Evolutionary conservation across 2,113 vertebrate species (phyloP).

Genomic region (Nothoprocta perdicaria): DNA sequence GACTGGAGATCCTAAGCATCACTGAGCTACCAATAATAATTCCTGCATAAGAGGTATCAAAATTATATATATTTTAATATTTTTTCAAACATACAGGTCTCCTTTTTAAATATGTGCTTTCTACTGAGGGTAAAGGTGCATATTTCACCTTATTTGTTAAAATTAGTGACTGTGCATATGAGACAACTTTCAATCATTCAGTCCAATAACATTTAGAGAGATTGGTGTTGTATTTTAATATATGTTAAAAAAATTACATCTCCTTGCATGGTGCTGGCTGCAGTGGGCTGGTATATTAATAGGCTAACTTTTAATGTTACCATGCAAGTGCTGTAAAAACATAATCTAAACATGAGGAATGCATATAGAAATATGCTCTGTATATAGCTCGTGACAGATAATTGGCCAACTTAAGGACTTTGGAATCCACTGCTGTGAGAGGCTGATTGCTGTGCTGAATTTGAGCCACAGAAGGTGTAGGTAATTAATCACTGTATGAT

Average conservation of each 20-base stretch:
- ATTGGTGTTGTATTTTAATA: not conserved
- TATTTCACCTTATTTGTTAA: not conserved
- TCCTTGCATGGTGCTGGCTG: not conserved
- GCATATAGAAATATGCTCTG: not conserved
- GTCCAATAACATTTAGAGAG: not conserved
- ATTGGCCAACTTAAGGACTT: not conserved
- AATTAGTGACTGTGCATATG: not conserved
- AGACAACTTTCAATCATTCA: not conserved
- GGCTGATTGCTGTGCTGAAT: slow-evolving; percentile 35
- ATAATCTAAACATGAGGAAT: not conserved
- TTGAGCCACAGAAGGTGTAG: not conserved
- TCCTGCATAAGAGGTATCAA: not conserved
- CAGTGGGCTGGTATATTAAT: not conserved
- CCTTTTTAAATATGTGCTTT: not conserved
- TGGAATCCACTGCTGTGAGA: not conserved
- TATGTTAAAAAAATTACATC: not conserved
- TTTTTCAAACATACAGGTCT: not conserved
- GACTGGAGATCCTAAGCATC: not conserved
- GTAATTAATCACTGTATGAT: slow-evolving; percentile 58
- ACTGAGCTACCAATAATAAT: not conserved
- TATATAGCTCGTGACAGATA: not conserved
- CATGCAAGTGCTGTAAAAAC: not conserved
- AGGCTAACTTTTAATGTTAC: not conserved
- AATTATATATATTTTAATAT: not conserved
- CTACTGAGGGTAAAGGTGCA: not conserved